These are phyloP conservation scores for Stictocephala bisonia DNA, from an alignment of 2,888 invertebrate genomes.

Conservation along the genomic window DNA sequence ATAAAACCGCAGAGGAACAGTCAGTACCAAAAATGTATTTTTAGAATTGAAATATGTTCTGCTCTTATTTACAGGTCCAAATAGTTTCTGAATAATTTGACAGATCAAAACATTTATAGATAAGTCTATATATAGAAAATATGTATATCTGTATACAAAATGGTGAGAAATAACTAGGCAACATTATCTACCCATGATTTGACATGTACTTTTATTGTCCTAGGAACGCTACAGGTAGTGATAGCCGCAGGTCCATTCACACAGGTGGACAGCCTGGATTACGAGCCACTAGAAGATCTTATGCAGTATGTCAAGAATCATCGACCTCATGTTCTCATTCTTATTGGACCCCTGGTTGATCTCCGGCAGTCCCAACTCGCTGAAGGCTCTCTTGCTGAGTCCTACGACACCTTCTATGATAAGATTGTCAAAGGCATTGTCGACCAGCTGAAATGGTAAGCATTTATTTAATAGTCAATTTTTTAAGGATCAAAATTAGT, in stretches of 20 bases:
- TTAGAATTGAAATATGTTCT: no score
- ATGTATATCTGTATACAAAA: conserved; percentile 49
- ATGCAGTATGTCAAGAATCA: conserved; percentile 74
- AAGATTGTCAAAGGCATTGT: conserved; percentile 75
- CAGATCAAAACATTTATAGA: no score
- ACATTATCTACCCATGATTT: background rate
- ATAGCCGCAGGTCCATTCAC: conserved; percentile 89
- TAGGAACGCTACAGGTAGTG: conserved; percentile 74
- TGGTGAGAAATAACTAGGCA: background rate
- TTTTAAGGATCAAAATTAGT: no score
- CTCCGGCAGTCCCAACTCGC: conserved; percentile 73
- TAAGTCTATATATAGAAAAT: no score
- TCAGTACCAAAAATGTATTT: no score
- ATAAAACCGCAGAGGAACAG: no score
- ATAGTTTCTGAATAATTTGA: no score
- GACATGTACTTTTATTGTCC: conserved; percentile 49
- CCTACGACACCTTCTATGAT: conserved; percentile 81
- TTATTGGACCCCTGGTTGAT: conserved; percentile 90
- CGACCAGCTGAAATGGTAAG: conserved; percentile 58
- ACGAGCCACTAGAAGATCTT: conserved; percentile 85
- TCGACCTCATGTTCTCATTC: conserved; percentile 82
- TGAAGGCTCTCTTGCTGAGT: conserved; percentile 72
- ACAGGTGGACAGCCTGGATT: conserved; percentile 78
- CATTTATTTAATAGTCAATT: no score
- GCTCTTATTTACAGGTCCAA: no score